Conservation (phyloP, 2,888 invertebrate genomes). For the Chorisops tibialis region DNA sequence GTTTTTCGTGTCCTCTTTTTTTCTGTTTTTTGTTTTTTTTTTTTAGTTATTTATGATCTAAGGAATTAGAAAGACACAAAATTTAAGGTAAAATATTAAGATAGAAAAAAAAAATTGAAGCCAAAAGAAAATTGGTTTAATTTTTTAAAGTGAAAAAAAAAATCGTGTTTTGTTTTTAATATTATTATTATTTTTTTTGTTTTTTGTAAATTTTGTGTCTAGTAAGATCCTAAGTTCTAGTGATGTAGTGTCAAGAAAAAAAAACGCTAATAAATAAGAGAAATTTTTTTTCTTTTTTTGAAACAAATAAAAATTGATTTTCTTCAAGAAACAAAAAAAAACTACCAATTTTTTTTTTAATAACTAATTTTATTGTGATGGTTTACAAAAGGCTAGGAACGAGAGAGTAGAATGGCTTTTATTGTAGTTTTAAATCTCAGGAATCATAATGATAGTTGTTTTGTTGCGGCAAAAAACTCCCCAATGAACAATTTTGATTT, state of each 20-base stretch:
- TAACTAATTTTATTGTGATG: background rate
- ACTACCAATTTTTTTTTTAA: conserved; percentile 15
- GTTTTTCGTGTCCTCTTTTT: too few species aligned
- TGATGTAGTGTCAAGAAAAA: conserved; percentile 28
- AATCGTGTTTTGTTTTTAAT: conserved; percentile 4
- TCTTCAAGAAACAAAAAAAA: conserved; percentile 30
- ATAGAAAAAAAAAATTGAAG: conserved; percentile 19
- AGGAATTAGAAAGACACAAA: too few species aligned
- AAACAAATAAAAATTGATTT: conserved; percentile 31
- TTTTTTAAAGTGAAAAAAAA: background rate
- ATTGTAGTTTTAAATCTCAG: too few species aligned
- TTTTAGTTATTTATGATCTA: background rate
- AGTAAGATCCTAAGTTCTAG: conserved; percentile 29
- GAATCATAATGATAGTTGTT: too few species aligned
- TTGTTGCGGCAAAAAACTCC: background rate
- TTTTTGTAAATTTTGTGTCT: conserved; percentile 28
- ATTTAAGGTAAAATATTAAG: conserved; percentile 2
- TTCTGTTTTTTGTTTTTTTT: conserved; percentile 9
- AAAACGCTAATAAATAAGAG: conserved; percentile 9
- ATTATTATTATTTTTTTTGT: conserved; percentile 4
- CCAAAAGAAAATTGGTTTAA: background rate
- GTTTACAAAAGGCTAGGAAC: too few species aligned
- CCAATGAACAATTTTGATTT: background rate
- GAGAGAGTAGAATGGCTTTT: too few species aligned
- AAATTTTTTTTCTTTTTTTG: conserved; percentile 18